These are phyloP conservation scores for Silurus meridionalis DNA, from an alignment of 2,113 vertebrate genomes.

Conservation along the genomic window DNA sequence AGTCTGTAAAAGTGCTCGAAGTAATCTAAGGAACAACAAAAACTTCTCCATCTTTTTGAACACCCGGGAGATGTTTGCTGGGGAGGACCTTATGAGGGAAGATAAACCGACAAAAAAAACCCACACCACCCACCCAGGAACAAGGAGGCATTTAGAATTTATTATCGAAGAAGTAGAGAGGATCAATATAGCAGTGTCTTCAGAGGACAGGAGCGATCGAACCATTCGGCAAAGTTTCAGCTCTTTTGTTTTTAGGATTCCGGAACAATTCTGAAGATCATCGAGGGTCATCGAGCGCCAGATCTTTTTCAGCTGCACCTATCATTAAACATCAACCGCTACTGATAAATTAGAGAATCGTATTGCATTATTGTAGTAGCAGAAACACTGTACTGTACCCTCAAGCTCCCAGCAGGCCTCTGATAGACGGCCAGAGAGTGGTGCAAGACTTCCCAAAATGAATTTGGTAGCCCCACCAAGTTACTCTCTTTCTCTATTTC, in stretches of 20 bases:
- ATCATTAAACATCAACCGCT: not conserved
- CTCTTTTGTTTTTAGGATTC: not conserved
- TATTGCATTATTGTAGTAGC: not conserved
- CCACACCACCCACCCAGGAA: not conserved
- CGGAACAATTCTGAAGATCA: not conserved
- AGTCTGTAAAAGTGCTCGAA: not conserved
- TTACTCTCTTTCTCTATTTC: not conserved
- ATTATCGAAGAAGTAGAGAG: not conserved
- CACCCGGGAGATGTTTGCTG: not conserved
- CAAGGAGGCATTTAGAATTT: not conserved
- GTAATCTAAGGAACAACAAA: not conserved
- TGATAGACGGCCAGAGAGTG: not conserved
- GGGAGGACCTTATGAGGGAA: not conserved
- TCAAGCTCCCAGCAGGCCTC: not conserved
- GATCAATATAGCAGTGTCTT: not conserved
- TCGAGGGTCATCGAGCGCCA: not conserved
- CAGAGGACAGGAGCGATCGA: no score
- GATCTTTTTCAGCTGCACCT: not conserved
- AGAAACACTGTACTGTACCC: not conserved
- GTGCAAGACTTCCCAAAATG: not conserved
- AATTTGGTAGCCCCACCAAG: not conserved
- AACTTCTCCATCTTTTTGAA: not conserved
- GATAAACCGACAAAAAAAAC: not conserved
- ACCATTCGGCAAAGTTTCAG: not conserved
- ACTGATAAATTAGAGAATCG: not conserved